These are phyloP conservation scores for Heliconius eleuchia DNA, from an alignment of 1,140 invertebrate species.

Conservation along the genomic window DNA sequence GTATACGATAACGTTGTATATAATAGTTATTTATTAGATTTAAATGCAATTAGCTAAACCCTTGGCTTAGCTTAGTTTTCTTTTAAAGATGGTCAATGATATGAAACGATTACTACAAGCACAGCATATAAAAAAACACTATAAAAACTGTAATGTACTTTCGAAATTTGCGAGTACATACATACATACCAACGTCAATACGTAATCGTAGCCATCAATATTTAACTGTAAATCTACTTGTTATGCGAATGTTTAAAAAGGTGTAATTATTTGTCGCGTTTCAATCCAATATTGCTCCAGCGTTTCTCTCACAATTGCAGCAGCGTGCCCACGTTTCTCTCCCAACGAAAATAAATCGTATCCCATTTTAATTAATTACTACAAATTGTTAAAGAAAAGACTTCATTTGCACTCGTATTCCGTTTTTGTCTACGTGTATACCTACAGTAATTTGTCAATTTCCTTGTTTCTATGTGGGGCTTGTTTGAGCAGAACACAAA, in stretches of 20 bases:
- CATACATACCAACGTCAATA: not conserved
- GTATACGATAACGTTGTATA: too few species aligned
- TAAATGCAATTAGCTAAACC: too few species aligned
- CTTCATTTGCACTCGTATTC: slow-evolving; percentile 43
- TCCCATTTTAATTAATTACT: slow-evolving; percentile 44
- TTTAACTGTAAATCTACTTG: slow-evolving; percentile 8
- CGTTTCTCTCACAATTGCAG: slow-evolving; percentile 26
- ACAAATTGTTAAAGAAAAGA: slow-evolving; percentile 46
- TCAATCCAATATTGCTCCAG: slow-evolving; percentile 25
- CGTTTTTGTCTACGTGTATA: slow-evolving; percentile 27
- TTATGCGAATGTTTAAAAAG: slow-evolving; percentile 12
- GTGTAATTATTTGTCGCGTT: slow-evolving; percentile 22
- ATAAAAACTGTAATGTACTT: not conserved
- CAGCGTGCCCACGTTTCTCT: slow-evolving; percentile 15
- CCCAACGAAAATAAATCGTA: slow-evolving; percentile 35
- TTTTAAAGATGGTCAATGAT: not conserved
- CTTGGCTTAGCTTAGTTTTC: too few species aligned
- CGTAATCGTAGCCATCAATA: slow-evolving; percentile 4
- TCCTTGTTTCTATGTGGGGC: slow-evolving; percentile 21
- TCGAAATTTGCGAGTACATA: not conserved
- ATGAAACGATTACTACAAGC: not conserved
- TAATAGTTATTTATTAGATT: too few species aligned
- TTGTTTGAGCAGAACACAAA: slow-evolving; percentile 49
- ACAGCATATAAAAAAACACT: not conserved
- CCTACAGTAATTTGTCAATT: slow-evolving; percentile 42